Evolutionary conservation across 1,140 invertebrate genomes (phyloP), one percentile per base, ranked within the genome.

Genomic region (Ostrea edulis): DNA sequence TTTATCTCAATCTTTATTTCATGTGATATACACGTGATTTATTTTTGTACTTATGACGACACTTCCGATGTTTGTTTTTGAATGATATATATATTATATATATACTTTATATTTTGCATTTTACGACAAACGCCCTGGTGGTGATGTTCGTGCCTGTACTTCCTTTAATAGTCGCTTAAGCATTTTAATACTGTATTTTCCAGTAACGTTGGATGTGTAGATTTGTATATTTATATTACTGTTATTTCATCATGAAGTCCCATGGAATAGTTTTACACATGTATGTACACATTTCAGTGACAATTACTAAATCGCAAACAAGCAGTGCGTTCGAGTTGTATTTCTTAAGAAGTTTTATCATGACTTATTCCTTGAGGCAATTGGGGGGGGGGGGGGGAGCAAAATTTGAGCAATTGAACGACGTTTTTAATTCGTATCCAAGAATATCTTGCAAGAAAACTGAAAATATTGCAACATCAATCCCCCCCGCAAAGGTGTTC

Each of bases 171-270:
- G 68, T 77, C 68, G 68, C 68, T 77, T 77, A 35, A 77, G 25
- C 29, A 77, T 77, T 29, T 14, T 77, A 77, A 77, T 17, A 77
- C 25, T 77, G 25, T 77, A 77, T 25, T 29, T 55, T 55, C 11
- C 14, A 55, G 54, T 55, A 55, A 55, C 54, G 0, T 17, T 55
- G 9, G 12, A 25, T 71, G 65, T 25, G 22, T 71, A 71, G 65
- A 71, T 29, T 71, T 71, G 3, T 71, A 22, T 77, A 77, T 77
- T 17, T 44, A 62, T 20, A 17, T 62, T 62, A 29, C 68, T n/a
- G n/a, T 20, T 77, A 77, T 29, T 77, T 77, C 68, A 77, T 77
- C 68, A 77, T 11, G 14, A 35, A 77, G 68, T 77, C 68, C 68
- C 68, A 77, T 77, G 22, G 25, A 77, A n/a, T 62, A 14, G n/a